These are phyloP conservation scores for Limnephilus auricula DNA, from an alignment of 2,888 invertebrate genomes.

Conservation along the genomic window DNA sequence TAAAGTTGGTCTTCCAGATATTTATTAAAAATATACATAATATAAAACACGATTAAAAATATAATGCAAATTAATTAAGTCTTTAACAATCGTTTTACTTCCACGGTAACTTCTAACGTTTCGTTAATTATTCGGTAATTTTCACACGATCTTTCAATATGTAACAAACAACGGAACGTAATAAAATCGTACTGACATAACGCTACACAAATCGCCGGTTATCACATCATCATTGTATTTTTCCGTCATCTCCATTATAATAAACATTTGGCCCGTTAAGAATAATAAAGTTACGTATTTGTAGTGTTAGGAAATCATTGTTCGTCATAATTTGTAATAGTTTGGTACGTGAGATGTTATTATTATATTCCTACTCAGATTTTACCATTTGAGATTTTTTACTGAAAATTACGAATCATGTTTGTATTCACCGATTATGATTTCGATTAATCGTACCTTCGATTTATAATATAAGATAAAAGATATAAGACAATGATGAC, in stretches of 20 bases:
- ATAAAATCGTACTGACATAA: not conserved
- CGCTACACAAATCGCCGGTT: not conserved
- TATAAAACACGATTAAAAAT: too few species aligned
- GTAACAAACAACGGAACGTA: not conserved
- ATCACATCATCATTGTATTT: not conserved
- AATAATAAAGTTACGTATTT: not conserved
- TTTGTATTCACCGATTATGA: not conserved
- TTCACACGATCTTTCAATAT: conserved; percentile 4
- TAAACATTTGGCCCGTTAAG: not conserved
- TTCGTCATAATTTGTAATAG: not conserved
- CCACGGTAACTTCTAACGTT: not conserved
- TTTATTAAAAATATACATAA: too few species aligned
- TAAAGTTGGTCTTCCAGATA: too few species aligned
- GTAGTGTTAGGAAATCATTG: not conserved
- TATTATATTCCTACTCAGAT: not conserved
- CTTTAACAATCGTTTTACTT: not conserved
- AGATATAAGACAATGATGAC: too few species aligned
- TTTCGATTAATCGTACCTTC: not conserved
- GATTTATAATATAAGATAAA: too few species aligned
- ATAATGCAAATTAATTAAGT: not conserved
- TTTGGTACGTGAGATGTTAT: not conserved
- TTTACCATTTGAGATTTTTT: not conserved
- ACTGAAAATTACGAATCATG: not conserved
- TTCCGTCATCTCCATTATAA: not conserved
- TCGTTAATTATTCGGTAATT: not conserved